Conservation (phyloP, 2,888 invertebrate genomes). For the Nezara viridula region DNA sequence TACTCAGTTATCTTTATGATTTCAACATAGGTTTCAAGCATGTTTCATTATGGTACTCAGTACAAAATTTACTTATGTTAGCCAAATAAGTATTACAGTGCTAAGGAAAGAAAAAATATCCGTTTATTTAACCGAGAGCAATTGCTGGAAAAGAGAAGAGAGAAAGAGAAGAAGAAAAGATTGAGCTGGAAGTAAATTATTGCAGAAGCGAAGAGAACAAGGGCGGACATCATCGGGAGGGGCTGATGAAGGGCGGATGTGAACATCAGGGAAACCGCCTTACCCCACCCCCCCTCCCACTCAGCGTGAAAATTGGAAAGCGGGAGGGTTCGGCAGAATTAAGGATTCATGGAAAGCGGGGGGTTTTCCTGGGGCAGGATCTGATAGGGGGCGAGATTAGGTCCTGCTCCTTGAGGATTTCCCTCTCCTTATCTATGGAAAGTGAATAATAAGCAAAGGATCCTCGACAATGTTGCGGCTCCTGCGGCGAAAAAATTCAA, state of each 20-base stretch:
- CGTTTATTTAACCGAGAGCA: not conserved
- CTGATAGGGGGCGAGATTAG: slow-evolving; percentile 54
- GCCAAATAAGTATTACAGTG: not conserved
- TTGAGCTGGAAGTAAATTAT: slow-evolving; percentile 38
- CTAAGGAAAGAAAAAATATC: not conserved
- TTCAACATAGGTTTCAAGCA: too few relatives aligned
- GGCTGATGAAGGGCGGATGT: slow-evolving; percentile 44
- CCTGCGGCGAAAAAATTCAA: slow-evolving; percentile 39
- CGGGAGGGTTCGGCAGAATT: slow-evolving; percentile 42
- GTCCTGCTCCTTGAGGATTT: not conserved
- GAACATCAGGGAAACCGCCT: slow-evolving; percentile 49
- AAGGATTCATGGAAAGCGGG: slow-evolving; percentile 57
- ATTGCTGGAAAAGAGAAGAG: not conserved
- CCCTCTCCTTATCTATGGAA: slow-evolving; percentile 54
- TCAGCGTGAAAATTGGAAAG: slow-evolving; percentile 43
- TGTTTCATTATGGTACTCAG: too few relatives aligned
- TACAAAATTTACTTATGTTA: too few relatives aligned
- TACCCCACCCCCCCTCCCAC: not conserved
- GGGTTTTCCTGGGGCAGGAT: slow-evolving; percentile 52
- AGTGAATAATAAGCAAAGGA: slow-evolving; percentile 57
- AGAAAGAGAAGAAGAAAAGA: slow-evolving; percentile 21
- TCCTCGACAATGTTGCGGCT: slow-evolving; percentile 19
- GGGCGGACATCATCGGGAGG: slow-evolving; percentile 15
- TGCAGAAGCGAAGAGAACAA: slow-evolving; percentile 30
- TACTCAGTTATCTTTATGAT: too few relatives aligned